Conservation (phyloP, 1,140 invertebrate species). For the Drosophila malerkotliana region DNA sequence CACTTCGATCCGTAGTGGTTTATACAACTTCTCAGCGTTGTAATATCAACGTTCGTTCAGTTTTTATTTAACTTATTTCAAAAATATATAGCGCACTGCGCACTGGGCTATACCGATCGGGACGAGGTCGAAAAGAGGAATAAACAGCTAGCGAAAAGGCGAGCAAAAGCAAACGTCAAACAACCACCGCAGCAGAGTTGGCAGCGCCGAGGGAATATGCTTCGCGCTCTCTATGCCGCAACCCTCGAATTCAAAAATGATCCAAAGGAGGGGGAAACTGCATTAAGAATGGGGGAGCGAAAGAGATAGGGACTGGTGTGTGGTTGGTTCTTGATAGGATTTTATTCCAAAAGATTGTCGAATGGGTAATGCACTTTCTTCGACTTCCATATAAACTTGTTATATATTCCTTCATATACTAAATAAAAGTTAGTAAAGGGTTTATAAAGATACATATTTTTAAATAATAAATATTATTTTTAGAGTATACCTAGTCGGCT, state of each 20-base stretch:
- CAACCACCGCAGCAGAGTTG: conserved; percentile 62
- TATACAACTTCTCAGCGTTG: conserved; percentile 37
- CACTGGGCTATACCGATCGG: conserved; percentile 29
- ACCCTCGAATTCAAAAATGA: conserved; percentile 61
- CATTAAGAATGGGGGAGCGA: conserved; percentile 10
- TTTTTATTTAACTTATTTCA: conserved; percentile 19
- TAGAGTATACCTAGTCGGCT: conserved; percentile 19
- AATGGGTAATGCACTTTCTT: conserved; percentile 27
- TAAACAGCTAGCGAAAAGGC: conserved; percentile 46
- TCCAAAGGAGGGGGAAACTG: conserved; percentile 21
- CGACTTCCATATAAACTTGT: neutral
- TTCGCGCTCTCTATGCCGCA: conserved; percentile 38
- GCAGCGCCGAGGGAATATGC: conserved; percentile 20
- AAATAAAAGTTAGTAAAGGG: no score
- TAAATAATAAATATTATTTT: neutral
- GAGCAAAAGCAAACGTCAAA: conserved; percentile 69
- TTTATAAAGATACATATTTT: no score
- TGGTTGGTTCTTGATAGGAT: conserved; percentile 41
- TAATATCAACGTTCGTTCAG: conserved; percentile 17
- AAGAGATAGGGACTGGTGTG: conserved; percentile 12
- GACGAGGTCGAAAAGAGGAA: conserved; percentile 38
- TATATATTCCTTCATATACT: no score
- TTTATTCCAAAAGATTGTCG: neutral
- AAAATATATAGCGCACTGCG: conserved; percentile 33
- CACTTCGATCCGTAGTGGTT: conserved; percentile 16